Percentiles rank a stretch among this genome's conserved stretches.
These are phyloP conservation scores for Ganaspis sp. DNA, from an alignment of 1,140 invertebrate genomes.

Conservation along the genomic window DNA sequence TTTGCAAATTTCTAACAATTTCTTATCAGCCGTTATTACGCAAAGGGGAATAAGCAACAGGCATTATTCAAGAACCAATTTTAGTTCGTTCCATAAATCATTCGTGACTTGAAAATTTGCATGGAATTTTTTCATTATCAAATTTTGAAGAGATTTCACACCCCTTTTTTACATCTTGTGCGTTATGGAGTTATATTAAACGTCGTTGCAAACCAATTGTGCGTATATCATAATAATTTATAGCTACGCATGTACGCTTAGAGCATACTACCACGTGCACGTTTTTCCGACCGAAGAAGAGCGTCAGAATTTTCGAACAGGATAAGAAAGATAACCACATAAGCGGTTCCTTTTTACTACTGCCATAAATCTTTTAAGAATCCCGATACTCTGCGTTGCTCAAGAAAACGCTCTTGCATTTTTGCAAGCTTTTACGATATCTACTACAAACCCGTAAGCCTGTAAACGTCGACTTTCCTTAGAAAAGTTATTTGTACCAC, in stretches of 20 bases:
- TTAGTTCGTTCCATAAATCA: slow-evolving; percentile 12
- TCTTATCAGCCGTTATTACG: neutral
- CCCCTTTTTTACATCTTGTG: slow-evolving; percentile 19
- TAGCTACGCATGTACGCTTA: slow-evolving; percentile 30
- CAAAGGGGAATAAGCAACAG: neutral
- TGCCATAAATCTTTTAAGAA: slow-evolving; percentile 33
- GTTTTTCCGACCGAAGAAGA: neutral
- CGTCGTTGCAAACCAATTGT: slow-evolving; percentile 28
- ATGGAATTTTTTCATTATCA: slow-evolving; percentile 41
- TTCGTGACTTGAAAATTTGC: slow-evolving; percentile 38
- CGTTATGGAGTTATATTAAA: slow-evolving; percentile 23
- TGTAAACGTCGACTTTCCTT: neutral
- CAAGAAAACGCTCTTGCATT: slow-evolving; percentile 25
- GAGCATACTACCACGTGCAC: slow-evolving; percentile 33
- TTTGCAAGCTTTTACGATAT: slow-evolving; percentile 18
- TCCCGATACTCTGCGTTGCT: slow-evolving; percentile 17
- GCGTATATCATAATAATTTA: slow-evolving; percentile 31
- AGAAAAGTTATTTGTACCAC: neutral
- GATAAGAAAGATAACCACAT: slow-evolving; percentile 32
- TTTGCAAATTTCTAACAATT: neutral
- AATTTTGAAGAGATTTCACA: slow-evolving; percentile 28
- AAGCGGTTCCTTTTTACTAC: slow-evolving; percentile 35
- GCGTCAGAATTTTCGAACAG: slow-evolving; percentile 30
- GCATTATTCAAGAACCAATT: slow-evolving; percentile 8
- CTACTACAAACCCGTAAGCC: neutral